Base-by-base conservation (phyloP, 2,797 vertebrate genomes). In the Uromys caudimaculatus region DNA sequence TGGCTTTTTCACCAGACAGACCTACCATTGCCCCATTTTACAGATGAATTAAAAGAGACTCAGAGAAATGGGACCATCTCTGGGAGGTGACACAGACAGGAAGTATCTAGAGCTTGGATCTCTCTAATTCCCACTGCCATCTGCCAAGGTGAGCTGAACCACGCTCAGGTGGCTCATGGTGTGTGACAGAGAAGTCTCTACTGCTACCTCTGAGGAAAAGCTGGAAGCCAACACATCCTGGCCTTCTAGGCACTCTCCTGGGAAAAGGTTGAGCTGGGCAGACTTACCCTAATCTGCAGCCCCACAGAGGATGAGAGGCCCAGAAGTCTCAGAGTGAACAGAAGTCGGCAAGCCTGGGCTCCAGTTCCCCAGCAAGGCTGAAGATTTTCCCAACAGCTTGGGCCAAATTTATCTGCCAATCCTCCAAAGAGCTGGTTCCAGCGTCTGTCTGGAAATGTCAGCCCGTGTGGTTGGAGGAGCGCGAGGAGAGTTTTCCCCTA, bases 321-420 rank as follows among this genome's bases (percentile, higher is more conserved):
- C 1, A 52, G 81, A 82, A 96, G 89, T n/a, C 1, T 10, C 23
- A 8, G 88, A 62, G 94, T 96, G 93, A 95, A 97, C 64, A 19
- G 93, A 96, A 97, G 78, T 95, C 76, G 0, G 54, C 2, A 86
- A 94, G 95, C 96, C 95, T 94, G 95, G 95, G 86, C 93, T 96
- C 93, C 0, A 81, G 94, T 93, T 96, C 93, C 95, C 89, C 21
- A 2, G 78, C n/a, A 78, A 97, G 86, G 93, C 97, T 98, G 97
- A 98, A 98, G 97, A 97, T 97, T 97, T 96, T 97, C 98, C 94
- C 98, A 97, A 97, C 96, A 98, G 96, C 4, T 23, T 79, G 96
- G 98, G 98, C 98, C 98, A 98, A 97, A 98, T 98, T 98, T 98
- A 98, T 98, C 98, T 98, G 98, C 98, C 98, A 98, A 98, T 38